Evolutionary conservation across 2,888 invertebrate species (phyloP).

Genomic region (Dimorphilus gyrociliatus): DNA sequence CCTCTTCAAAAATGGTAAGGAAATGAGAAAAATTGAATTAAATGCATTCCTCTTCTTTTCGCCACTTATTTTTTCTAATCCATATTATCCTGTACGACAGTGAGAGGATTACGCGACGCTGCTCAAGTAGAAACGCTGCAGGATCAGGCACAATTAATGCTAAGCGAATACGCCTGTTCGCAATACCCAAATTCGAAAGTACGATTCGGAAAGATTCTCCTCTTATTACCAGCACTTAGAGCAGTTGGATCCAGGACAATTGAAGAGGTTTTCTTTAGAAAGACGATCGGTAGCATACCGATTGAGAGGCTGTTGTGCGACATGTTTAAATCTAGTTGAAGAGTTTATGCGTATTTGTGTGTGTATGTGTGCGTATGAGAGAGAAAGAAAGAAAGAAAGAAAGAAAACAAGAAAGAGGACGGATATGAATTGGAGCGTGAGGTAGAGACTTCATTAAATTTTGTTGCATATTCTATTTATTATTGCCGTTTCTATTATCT

Average conservation of each 20-base stretch:
- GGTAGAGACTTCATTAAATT: no score
- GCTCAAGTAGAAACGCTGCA: constrained; percentile 47
- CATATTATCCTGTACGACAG: no score
- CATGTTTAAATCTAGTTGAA: constrained; percentile 41
- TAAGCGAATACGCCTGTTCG: constrained; percentile 48
- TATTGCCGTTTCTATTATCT: no score
- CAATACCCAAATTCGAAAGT: constrained; percentile 39
- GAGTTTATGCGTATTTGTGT: background rate
- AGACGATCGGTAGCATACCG: constrained; percentile 54
- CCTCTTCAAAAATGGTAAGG: constrained; percentile 59
- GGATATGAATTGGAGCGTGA: no score
- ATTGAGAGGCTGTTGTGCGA: constrained; percentile 52
- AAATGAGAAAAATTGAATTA: no score
- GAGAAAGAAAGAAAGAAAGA: no score
- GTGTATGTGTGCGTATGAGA: no score
- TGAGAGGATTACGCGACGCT: constrained; percentile 48
- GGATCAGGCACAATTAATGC: constrained; percentile 60
- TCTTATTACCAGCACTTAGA: constrained; percentile 52
- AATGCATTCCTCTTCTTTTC: no score
- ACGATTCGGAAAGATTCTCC: constrained; percentile 55
- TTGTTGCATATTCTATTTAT: no score
- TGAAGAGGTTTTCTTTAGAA: constrained; percentile 56
- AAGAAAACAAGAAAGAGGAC: no score
- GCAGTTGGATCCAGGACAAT: constrained; percentile 42
- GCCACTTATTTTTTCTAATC: no score